Percentiles rank a stretch among this genome's conserved stretches.
phyloP scores from a whole-genome alignment of 2,888 invertebrate species.

The Blomia tropicalis region DNA sequence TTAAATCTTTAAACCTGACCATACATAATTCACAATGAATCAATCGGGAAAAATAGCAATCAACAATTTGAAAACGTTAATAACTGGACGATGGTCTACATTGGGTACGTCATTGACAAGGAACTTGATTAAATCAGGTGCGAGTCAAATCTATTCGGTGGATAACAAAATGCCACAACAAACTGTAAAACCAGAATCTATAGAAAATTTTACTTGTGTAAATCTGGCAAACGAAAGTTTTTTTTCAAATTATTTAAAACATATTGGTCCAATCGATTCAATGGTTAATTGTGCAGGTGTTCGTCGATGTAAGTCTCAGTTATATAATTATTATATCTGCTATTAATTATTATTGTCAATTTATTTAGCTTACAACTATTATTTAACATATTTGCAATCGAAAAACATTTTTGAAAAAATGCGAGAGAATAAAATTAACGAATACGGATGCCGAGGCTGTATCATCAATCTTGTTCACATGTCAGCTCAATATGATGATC shows the following conservation, averaged over 20 bases:
- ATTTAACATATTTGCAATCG: constrained; percentile 16
- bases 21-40: too few relatives aligned
- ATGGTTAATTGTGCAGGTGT: constrained; percentile 21
- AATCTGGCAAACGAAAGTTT: constrained; percentile 12
- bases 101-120: constrained; percentile 7
- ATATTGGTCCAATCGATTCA: constrained; percentile 17
- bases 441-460: constrained; percentile 20
- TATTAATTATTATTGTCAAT: background rate
- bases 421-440: constrained; percentile 20
- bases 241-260: background rate
- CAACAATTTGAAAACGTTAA: constrained; percentile 13
- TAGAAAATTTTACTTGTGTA: background rate
- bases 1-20: too few relatives aligned
- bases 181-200: background rate
- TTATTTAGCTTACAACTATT: constrained; percentile 21
- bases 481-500: constrained; percentile 4
- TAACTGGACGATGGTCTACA: constrained; percentile 20
- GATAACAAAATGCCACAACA: background rate
- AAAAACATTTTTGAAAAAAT: constrained; percentile 17
- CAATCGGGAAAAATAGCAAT: constrained; percentile 10
- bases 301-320: constrained; percentile 18
- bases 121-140: background rate
- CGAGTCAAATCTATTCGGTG: constrained; percentile 8
- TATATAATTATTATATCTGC: background rate
- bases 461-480: constrained; percentile 19